Conservation (phyloP, 2,888 invertebrate genomes). For the Drosophila longiperda region DNA sequence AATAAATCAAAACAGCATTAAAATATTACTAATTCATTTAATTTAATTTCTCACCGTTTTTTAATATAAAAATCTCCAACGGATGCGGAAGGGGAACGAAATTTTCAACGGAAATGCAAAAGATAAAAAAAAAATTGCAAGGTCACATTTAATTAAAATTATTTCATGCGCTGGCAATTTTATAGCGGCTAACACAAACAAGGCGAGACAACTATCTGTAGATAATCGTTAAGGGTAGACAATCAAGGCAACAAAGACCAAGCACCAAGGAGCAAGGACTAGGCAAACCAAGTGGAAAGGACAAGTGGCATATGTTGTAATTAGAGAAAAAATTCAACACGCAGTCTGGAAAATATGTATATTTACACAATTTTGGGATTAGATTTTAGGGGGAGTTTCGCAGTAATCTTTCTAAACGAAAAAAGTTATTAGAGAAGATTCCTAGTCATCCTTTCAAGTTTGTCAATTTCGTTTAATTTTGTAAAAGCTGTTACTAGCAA, state of each 20-base stretch:
- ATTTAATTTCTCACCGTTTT: conserved; percentile 5
- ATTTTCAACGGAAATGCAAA: conserved; percentile 8
- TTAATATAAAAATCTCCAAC: conserved; percentile 1
- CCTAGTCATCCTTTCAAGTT: too few relatives aligned
- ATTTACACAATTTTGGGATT: too few relatives aligned
- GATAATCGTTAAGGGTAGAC: conserved; percentile 32
- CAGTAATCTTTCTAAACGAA: too few relatives aligned
- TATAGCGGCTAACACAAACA: conserved; percentile 4
- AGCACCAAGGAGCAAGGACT: conserved; percentile 30
- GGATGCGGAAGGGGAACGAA: neutral
- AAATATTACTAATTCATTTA: conserved; percentile 7
- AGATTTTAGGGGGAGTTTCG: too few relatives aligned
- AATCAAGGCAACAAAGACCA: neutral
- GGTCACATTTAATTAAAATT: conserved; percentile 25
- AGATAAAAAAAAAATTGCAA: conserved; percentile 6
- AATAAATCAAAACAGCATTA: neutral
- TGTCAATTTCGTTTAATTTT: too few relatives aligned
- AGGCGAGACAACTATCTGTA: conserved; percentile 26
- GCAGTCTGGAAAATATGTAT: too few relatives aligned
- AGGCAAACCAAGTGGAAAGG: conserved; percentile 30
- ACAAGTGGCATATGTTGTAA: conserved; percentile 47
- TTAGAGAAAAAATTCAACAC: conserved; percentile 17
- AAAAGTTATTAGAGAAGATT: too few relatives aligned
- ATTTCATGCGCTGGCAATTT: conserved; percentile 13
- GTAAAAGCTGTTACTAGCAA: too few relatives aligned